Evolutionary conservation across 2,888 invertebrate genomes (phyloP), one percentile per base, ranked within the genome.

Genomic region (Epistrophe grossulariae): DNA sequence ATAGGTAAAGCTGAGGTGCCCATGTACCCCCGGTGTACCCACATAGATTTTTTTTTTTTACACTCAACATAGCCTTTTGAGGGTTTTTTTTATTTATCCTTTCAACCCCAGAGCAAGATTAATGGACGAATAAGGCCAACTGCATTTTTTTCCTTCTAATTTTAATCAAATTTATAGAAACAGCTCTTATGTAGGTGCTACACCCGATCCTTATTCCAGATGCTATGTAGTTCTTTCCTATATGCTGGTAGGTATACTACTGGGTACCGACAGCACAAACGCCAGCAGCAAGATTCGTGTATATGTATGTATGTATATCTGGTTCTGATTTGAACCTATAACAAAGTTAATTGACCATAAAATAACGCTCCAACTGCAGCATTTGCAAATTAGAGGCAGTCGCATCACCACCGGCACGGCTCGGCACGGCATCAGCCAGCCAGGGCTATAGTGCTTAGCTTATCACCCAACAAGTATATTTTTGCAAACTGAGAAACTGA

Each of bases 271-370:
- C 13, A 13, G 17, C 48, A 35, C 17, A 17, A 45, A 15, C 31
- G 43, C 19, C 72, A 76, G 3, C 48, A 48, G 71, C 31, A 24
- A 19, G n/a, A 48, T 17, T 24, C 17, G 31, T 52, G 62, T 45
- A 72, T 24, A 24, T 24, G 3, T 24, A 3, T 24, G 3, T 24
- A 2, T 24, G 3, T 24, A 24, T 24, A 3, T 68, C 79, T 72
- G 60, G 38, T 17, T 38, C 31, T 64, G 76, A 72, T 72, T 83
- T 71, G 59, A 79, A 62, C 66, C 76, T 79, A 24, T 24, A 83
- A 87, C 87, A 45, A 79, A 68, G 71, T 87, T 87, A 87, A 87
- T 87, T 87, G 87, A 87, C 87, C 87, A 76, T 87, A 76, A 87
- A 87, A 83, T 79, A 74, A 87, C 76, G 87, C 83, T 87, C 62